Evolutionary conservation across 2,113 vertebrate species (phyloP).

Genomic region (Peromyscus maniculatus): DNA sequence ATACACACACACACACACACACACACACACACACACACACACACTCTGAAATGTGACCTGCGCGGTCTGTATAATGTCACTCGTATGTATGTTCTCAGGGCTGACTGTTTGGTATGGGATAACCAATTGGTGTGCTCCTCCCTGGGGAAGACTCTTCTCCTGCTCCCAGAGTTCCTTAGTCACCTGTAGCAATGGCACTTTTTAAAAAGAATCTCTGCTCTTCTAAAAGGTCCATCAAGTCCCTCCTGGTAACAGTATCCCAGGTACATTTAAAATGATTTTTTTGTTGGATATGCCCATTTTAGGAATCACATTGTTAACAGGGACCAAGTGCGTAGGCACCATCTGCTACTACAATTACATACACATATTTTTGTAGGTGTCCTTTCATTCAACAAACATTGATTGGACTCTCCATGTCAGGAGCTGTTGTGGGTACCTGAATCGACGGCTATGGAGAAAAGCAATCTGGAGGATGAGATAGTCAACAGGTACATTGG

Average conservation of each 20-base stretch:
- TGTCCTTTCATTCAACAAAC: conserved; percentile 23
- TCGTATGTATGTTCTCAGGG: background rate
- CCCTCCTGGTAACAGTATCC: background rate
- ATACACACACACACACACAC: too few species aligned
- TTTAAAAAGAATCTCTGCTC: background rate
- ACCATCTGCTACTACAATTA: background rate
- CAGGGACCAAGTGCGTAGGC: background rate
- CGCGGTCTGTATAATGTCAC: background rate
- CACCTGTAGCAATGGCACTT: background rate
- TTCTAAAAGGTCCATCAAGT: background rate
- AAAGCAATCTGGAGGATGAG: background rate
- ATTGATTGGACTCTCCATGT: background rate
- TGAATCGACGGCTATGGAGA: background rate
- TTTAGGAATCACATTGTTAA: background rate
- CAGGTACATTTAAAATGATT: conserved; percentile 28
- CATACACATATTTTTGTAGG: background rate
- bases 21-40: too few species aligned
- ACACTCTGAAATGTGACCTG: background rate
- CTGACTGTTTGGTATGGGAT: background rate
- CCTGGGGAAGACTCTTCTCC: background rate
- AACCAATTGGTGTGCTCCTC: background rate
- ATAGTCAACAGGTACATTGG: background rate
- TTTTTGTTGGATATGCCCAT: background rate
- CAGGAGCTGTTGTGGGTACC: background rate
- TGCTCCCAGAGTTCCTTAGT: background rate